Evolutionary conservation across 2,888 invertebrate species (phyloP).

Genomic region (Malthinus seriepunctatus): DNA sequence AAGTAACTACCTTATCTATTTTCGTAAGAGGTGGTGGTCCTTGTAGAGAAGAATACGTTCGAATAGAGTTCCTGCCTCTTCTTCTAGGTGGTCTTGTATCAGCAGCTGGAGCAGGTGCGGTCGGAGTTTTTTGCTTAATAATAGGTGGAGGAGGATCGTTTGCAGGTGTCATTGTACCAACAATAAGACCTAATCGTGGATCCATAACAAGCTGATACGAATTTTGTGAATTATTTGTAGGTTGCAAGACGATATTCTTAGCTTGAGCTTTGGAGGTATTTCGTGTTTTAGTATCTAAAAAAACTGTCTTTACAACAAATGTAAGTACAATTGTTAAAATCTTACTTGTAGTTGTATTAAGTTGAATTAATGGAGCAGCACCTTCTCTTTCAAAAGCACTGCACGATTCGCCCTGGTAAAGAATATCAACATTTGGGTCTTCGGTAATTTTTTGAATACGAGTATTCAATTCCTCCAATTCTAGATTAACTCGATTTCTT

Average conservation of each 20-base stretch:
- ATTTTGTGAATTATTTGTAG: conserved; percentile 26
- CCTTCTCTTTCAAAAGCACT: conserved; percentile 63
- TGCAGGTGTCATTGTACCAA: conserved; percentile 51
- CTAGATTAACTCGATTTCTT: conserved; percentile 66
- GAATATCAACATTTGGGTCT: conserved; percentile 64
- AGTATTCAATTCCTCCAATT: conserved; percentile 67
- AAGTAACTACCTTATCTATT: not conserved
- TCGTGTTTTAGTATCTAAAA: conserved; percentile 17
- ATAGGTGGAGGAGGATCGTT: conserved; percentile 10
- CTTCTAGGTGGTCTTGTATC: conserved; percentile 11
- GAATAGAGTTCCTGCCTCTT: conserved; percentile 19
- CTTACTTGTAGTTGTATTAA: not conserved
- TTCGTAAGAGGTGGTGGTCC: not conserved
- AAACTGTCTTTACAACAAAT: not conserved
- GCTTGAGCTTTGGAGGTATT: conserved; percentile 16
- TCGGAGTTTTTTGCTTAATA: conserved; percentile 1
- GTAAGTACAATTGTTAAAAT: not conserved
- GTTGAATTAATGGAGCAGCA: conserved; percentile 10
- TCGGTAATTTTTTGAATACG: conserved; percentile 64
- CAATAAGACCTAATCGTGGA: conserved; percentile 55
- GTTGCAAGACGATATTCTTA: conserved; percentile 31
- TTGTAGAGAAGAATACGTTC: not conserved
- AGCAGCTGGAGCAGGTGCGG: conserved; percentile 7
- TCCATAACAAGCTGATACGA: conserved; percentile 59
- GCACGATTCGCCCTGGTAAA: conserved; percentile 68